phyloP scores from a whole-genome alignment of 2,888 invertebrate genomes.

The Caradrina clavipalpis region DNA sequence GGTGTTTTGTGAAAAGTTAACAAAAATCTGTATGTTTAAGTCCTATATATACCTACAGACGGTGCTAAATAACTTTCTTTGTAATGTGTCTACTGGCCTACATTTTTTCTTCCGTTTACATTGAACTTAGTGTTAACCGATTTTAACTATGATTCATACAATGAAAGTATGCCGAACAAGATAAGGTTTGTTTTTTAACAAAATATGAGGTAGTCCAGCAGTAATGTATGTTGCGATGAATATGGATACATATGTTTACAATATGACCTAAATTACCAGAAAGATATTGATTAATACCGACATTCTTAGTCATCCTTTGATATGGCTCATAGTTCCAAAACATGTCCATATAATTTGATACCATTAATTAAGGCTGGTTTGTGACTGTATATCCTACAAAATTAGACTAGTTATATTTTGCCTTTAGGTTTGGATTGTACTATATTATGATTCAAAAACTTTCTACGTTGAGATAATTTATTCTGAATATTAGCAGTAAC shows the following conservation, averaged over 20 bases:
- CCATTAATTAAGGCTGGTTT: neutral
- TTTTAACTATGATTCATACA: conserved; percentile 35
- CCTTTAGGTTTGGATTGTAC: too few relatives aligned
- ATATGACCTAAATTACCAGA: conserved; percentile 28
- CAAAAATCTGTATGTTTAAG: conserved; percentile 21
- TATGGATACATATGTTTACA: neutral
- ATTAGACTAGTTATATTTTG: neutral
- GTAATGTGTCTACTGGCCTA: neutral
- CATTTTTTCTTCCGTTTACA: conserved; percentile 21
- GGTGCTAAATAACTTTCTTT: conserved; percentile 21
- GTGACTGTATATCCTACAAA: neutral
- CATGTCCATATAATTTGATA: neutral
- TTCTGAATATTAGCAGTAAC: too few relatives aligned
- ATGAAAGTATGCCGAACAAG: conserved; percentile 39
- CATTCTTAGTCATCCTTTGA: conserved; percentile 11
- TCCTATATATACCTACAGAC: neutral
- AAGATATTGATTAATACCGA: neutral
- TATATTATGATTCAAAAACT: too few relatives aligned
- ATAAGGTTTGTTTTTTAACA: conserved; percentile 21
- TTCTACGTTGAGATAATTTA: too few relatives aligned
- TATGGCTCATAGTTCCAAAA: neutral
- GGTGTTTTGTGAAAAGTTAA: conserved; percentile 22
- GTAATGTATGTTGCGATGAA: neutral
- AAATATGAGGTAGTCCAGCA: neutral
- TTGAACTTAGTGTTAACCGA: conserved; percentile 27